These are phyloP conservation scores for Papilio xuthus DNA, from an alignment of 1,140 invertebrate species.

Conservation along the genomic window DNA sequence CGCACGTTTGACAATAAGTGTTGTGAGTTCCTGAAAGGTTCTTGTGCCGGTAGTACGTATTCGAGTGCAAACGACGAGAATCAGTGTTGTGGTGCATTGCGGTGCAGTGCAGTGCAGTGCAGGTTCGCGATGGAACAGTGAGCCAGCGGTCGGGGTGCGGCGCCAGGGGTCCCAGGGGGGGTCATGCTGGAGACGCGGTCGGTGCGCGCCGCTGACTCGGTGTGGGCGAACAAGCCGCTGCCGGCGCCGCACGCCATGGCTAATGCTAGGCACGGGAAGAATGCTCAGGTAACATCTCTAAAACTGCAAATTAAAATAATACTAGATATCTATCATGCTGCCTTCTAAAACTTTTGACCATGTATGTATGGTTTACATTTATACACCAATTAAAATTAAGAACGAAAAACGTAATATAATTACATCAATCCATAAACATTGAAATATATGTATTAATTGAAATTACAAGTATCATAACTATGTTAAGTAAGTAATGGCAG, in stretches of 20 bases:
- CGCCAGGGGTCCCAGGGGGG: constrained; percentile 59
- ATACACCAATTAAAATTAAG: not conserved
- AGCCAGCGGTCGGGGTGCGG: constrained; percentile 54
- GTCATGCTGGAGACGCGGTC: constrained; percentile 82
- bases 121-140: constrained; percentile 66
- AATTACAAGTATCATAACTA: not conserved
- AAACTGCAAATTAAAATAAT: not conserved
- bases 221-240: constrained; percentile 81
- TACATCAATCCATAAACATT: not conserved
- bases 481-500: not conserved
- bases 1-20: constrained; percentile 71
- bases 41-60: not conserved
- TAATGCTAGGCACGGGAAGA: constrained; percentile 79
- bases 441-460: not conserved
- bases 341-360: not conserved
- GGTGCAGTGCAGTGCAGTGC: constrained; percentile 66
- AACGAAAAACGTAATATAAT: not conserved
- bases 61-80: constrained; percentile 39
- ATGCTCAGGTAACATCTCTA: constrained; percentile 64
- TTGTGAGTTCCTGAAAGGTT: constrained; percentile 54
- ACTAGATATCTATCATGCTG: not conserved
- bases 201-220: constrained; percentile 78
- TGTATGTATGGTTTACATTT: not conserved
- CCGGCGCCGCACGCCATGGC: constrained; percentile 81
- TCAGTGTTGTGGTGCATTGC: constrained; percentile 62